Evolutionary conservation across 2,113 vertebrate genomes (phyloP).

Genomic region (Hippocampus mohnikei): DNA sequence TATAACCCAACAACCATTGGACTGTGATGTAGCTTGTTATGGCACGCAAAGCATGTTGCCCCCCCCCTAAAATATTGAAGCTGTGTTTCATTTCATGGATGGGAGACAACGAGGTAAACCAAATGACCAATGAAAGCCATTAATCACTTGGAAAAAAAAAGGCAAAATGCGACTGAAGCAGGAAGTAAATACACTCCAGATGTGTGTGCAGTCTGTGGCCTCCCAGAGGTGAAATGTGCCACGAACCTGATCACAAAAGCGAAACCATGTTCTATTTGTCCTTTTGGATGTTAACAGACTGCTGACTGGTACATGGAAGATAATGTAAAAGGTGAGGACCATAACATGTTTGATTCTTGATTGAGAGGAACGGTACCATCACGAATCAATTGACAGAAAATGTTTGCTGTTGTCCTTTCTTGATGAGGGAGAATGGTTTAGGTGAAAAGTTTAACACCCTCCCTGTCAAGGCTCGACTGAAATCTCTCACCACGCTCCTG

Average conservation of each 20-base stretch:
- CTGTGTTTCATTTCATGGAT: not conserved
- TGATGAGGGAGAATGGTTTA: too few relatives aligned
- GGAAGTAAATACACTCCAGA: not conserved
- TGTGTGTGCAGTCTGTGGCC: not conserved
- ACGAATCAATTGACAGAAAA: too few relatives aligned
- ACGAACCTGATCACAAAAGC: not conserved
- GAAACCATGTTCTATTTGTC: not conserved
- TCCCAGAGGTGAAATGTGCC: not conserved
- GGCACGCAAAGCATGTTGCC: constrained; percentile 31
- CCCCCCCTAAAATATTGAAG: constrained; percentile 11
- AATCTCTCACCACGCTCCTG: too few relatives aligned
- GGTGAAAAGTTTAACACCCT: too few relatives aligned
- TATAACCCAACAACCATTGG: constrained; percentile 51
- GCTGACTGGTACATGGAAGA: not conserved
- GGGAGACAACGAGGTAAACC: not conserved
- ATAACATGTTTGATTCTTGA: too few relatives aligned
- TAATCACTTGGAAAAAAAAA: not conserved
- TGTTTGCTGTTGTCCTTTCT: too few relatives aligned
- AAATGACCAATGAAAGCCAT: not conserved
- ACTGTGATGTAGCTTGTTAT: constrained; percentile 43
- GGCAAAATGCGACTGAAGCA: not conserved
- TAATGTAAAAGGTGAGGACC: too few relatives aligned
- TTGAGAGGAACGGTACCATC: too few relatives aligned
- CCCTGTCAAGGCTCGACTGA: too few relatives aligned
- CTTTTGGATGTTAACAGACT: not conserved